phyloP scores from a whole-genome alignment of 2,113 vertebrate species.

The Rhinichthys klamathensis region DNA sequence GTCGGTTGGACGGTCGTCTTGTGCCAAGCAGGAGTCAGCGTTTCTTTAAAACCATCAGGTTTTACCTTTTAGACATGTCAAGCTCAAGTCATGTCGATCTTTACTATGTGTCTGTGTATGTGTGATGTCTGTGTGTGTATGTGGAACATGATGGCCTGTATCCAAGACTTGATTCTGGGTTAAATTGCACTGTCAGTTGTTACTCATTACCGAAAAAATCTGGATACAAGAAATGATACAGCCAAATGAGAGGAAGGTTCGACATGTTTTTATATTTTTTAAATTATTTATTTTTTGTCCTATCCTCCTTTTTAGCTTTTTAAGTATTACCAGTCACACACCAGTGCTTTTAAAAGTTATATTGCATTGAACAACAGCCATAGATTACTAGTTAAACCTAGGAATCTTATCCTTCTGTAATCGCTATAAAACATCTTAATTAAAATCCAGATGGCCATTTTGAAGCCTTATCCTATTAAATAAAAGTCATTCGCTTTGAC shows the following conservation, averaged over 20 bases:
- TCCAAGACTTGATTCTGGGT: slow-evolving; percentile 1
- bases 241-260: slow-evolving; percentile 21
- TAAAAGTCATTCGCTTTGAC: not conserved
- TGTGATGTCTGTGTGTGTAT: not conserved
- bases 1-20: not conserved
- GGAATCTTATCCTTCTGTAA: not conserved
- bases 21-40: slow-evolving; percentile 24
- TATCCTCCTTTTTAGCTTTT: slow-evolving; percentile 25
- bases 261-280: slow-evolving; percentile 52
- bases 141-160: slow-evolving; percentile 28
- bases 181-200: slow-evolving; percentile 19
- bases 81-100: slow-evolving; percentile 10
- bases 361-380: not conserved
- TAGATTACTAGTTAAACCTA: not conserved
- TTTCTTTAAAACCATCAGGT: slow-evolving; percentile 19
- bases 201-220: slow-evolving; percentile 6
- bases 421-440: not conserved
- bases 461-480: not conserved
- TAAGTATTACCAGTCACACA: slow-evolving; percentile 18
- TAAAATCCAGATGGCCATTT: not conserved
- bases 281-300: slow-evolving; percentile 51
- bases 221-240: not conserved
- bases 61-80: slow-evolving; percentile 6
- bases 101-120: not conserved
- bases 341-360: slow-evolving; percentile 16